A percentile compares a stretch with the other conserved stretches of the same genome.
These are phyloP conservation scores for Poecilobothrus nobilitatus DNA, from an alignment of 2,888 invertebrate species.

Conservation along the genomic window DNA sequence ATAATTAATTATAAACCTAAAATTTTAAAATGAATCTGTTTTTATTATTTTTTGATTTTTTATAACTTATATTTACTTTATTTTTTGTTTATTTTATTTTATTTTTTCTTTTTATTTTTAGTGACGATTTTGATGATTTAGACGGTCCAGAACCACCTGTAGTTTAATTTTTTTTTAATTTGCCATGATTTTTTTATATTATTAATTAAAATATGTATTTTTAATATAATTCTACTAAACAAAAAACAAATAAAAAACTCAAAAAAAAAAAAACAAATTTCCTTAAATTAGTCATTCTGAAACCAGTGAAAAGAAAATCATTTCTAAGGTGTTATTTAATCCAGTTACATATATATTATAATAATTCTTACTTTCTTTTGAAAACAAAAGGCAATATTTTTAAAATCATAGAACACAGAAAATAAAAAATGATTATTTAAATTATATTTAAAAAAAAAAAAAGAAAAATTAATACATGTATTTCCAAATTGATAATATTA, in stretches of 20 bases:
- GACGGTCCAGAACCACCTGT: constrained; percentile 44
- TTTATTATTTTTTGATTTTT: too few species aligned
- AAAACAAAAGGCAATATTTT: too few species aligned
- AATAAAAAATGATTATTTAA: too few species aligned
- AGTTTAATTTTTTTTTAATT: constrained; percentile 29
- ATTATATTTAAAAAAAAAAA: too few species aligned
- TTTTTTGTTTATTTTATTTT: constrained; percentile 15
- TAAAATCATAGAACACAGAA: too few species aligned
- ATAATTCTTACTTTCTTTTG: too few species aligned
- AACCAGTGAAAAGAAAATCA: not conserved
- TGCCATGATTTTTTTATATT: not conserved
- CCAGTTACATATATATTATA: too few species aligned
- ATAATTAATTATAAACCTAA: too few species aligned
- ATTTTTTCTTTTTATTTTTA: constrained; percentile 21
- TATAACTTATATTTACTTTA: constrained; percentile 15
- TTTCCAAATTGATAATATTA: too few species aligned
- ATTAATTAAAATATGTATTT: not conserved
- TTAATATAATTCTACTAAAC: not conserved
- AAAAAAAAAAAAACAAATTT: not conserved
- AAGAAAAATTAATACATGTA: not conserved
- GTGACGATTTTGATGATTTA: constrained; percentile 24
- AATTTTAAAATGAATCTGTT: too few species aligned
- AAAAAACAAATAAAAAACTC: too few species aligned
- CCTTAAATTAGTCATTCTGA: not conserved
- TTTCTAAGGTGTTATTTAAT: not conserved